These are phyloP conservation scores for Umimayanthus kanabou DNA, from an alignment of 92 coral and sea anemone species.

Conservation along the genomic window DNA sequence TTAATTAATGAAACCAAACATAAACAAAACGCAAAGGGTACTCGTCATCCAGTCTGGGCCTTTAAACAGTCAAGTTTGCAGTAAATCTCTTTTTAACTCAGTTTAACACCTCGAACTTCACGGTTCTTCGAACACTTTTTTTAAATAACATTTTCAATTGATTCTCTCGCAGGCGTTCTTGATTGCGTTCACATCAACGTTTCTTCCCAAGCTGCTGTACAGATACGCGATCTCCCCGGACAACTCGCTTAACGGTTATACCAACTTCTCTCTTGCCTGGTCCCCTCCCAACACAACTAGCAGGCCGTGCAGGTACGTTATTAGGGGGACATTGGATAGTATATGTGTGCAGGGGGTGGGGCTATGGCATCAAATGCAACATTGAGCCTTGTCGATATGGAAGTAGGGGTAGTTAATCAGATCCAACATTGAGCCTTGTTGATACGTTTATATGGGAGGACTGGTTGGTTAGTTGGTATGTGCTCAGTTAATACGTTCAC, in stretches of 20 bases:
- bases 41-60: too few relatives aligned
- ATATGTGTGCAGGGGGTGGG: not conserved
- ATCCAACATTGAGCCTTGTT: too few relatives aligned
- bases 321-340: not conserved
- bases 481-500: not conserved
- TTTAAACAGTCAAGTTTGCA: too few relatives aligned
- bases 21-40: too few relatives aligned
- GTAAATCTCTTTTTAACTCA: not conserved
- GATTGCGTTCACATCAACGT: slow-evolving; percentile 95
- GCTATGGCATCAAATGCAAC: not conserved
- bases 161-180: slow-evolving; percentile 77
- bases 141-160: not conserved
- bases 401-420: too few relatives aligned
- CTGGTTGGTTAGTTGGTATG: not conserved
- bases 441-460: not conserved
- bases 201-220: slow-evolving; percentile 91
- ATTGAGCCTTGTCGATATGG: too few relatives aligned
- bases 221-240: slow-evolving; percentile 68
- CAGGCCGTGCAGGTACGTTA: slow-evolving; percentile 84
- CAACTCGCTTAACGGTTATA: slow-evolving; percentile 76
- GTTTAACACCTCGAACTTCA: not conserved
- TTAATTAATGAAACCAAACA: too few relatives aligned
- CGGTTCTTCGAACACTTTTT: not conserved
- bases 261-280: slow-evolving; percentile 93
- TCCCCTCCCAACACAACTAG: slow-evolving; percentile 91